phyloP scores from a whole-genome alignment of 1,140 invertebrate genomes.

The Drosophila ogumai region DNA sequence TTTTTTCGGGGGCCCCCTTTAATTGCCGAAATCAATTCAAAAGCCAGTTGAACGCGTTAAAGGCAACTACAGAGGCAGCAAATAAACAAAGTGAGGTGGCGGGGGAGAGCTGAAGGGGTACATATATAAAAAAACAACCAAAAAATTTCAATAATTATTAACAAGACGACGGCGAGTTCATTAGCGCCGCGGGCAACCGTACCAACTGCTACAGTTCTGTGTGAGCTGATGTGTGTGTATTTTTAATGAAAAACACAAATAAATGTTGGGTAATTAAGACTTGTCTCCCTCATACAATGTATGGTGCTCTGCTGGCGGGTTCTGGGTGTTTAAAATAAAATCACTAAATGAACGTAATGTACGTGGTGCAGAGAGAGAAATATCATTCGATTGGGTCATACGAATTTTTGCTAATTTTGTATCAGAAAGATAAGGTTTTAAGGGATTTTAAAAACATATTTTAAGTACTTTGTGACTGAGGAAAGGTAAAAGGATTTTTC shows the following conservation, averaged over 20 bases:
- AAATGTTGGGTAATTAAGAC: conserved; percentile 82
- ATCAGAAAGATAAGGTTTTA: conserved; percentile 2
- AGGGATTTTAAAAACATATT: neutral
- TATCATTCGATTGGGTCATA: neutral
- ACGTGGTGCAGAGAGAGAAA: conserved; percentile 4
- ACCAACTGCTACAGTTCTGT: conserved; percentile 25
- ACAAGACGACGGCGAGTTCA: conserved; percentile 76
- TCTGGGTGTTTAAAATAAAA: conserved; percentile 37
- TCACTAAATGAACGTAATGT: conserved; percentile 27
- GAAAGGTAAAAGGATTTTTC: neutral
- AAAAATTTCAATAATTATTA: conserved; percentile 80
- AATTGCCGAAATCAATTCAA: conserved; percentile 82
- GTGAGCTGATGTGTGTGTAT: neutral
- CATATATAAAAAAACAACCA: conserved; percentile 12
- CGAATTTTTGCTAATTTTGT: neutral
- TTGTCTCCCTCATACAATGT: conserved; percentile 60
- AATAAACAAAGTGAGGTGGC: conserved; percentile 25
- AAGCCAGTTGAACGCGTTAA: conserved; percentile 79
- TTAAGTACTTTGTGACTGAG: neutral
- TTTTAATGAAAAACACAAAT: conserved; percentile 72
- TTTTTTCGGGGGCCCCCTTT: conserved; percentile 65
- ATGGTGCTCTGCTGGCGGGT: conserved; percentile 28
- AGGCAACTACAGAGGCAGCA: conserved; percentile 66
- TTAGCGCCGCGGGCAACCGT: conserved; percentile 65
- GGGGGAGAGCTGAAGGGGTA: neutral